Evolutionary conservation across 2,113 vertebrate species (phyloP).

Genomic region (Gasterosteus aculeatus): DNA sequence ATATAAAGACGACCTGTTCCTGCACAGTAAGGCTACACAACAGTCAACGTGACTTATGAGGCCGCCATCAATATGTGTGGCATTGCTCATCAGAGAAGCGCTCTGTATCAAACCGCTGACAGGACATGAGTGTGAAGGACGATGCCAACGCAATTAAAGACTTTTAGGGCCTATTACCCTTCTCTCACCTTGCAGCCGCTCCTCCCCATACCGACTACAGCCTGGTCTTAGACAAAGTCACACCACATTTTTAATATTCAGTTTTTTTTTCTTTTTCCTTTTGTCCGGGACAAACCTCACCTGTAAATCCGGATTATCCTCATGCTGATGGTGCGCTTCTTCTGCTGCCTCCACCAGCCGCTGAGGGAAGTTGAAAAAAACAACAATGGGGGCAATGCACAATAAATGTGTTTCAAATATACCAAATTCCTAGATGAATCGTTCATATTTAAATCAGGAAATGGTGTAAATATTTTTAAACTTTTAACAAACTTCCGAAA

Average conservation of each 20-base stretch:
- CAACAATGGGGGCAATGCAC: neutral
- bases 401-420: neutral
- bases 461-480: neutral
- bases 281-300: constrained; percentile 75
- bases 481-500: neutral
- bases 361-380: constrained; percentile 69
- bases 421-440: too few species aligned
- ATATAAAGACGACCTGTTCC: neutral
- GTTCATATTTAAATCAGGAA: neutral
- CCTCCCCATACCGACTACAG: constrained; percentile 27
- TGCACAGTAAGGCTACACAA: neutral
- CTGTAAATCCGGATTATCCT: constrained; percentile 96
- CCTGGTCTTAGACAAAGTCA: constrained; percentile 15
- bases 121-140: constrained; percentile 62
- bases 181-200: constrained; percentile 57
- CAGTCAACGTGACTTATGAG: constrained; percentile 33
- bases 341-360: constrained; percentile 97
- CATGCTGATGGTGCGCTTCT: constrained; percentile 94
- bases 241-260: constrained; percentile 23
- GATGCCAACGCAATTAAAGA: constrained; percentile 55
- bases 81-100: constrained; percentile 40
- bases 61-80: constrained; percentile 42
- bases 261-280: neutral
- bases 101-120: constrained; percentile 59
- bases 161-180: constrained; percentile 60